Base-by-base conservation (phyloP, 1,140 invertebrate species). In the Papilio machaon region DNA sequence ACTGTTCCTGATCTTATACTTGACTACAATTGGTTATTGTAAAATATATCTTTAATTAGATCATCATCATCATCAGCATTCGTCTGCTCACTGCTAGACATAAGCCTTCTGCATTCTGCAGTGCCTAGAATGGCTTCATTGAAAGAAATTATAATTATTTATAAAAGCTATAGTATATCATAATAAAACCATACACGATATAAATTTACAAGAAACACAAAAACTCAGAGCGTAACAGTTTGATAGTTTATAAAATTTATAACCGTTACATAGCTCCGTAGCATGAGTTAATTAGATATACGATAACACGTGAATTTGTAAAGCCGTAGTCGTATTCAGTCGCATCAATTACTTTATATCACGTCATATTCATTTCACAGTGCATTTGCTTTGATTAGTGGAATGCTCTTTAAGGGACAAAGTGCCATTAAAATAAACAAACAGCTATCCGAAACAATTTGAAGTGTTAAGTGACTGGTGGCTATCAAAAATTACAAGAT, bases 401-500 rank as follows among this genome's bases (percentile, higher is more conserved):
- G 91, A 94, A 91, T 92, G 90, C 91, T 91, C 91, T 94, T 92
- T 93, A 93, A 89, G 82, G 79, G 81, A 82, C 83, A 82, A 87
- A 85, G 82, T 85, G 85, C 93, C 91, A 93, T 94, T 92, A 94
- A 91, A 94, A 93, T 94, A 94, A 94, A 93, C 92, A 92, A 92
- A 92, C 86, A 88, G 87, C 91, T 86, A 93, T 93, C 87, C 82
- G 85, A 89, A 94, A 91, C 93, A 90, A 94, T 94, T 92, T 88
- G 86, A 90, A 92, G 93, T 91, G 93, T 93, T 94, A 94, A 94
- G 91, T 94, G 92, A 91, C 91, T 92, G 86, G 89, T 88, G 90
- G 84, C 90, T 94, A 94, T 94, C 93, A 94, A 94, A 94, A 94
- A 94, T 94, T 94, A 93, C 90, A 81, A 89, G 93, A 94, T 94